Base-by-base conservation (phyloP, 2,113 vertebrate genomes). In the Smithornis capensis region DNA sequence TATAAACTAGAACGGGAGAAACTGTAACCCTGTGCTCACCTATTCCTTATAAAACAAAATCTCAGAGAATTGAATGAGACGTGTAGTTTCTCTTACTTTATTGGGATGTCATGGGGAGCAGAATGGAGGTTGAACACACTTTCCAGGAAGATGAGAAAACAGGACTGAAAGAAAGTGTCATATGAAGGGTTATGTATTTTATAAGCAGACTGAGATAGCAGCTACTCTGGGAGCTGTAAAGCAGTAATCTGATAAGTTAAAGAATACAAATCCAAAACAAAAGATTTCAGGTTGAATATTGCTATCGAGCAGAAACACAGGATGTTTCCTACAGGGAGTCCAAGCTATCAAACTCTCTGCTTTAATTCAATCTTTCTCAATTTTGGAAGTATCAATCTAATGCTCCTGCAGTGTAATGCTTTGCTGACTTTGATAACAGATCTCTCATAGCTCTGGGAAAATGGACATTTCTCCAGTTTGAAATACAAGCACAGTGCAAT, bases 341-440 rank as follows among this genome's bases (percentile, higher is more conserved):
- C 70, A 63, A 70, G 55, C 88, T 77, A 85, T 22, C 37, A 49
- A 78, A 75, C 25, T 75, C 82, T 89, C 73, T 88, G 57, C 85
- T 94, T 96, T 93, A 92, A 82, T 95, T 87, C 75, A 92, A 95
- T 91, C 77, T 95, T 74, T 85, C 50, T 96, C 86, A 92, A 70
- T 78, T 96, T 94, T 57, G 81, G 92, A 96, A 96, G 89, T 70
- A 65, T 89, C 74, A 94, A 28, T 80, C 60, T 94, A 74, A 64
- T 47, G 90, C 84, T 95, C 81, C 90, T 28, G 12, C 83, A 62
- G 59, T 62, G 64, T 76, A 92, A 86, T 83, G 42, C 40, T 82
- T 90, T n/a, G 52, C 45, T 90, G 90, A 35, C 40, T 92, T 92
- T 87, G 95, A 87, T 87, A 95, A 78, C 38, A 89, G 85, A 80